Percentiles rank a stretch among this genome's conserved stretches.
phyloP scores from a whole-genome alignment of 2,797 vertebrate species.

The Pelodytes ibericus region DNA sequence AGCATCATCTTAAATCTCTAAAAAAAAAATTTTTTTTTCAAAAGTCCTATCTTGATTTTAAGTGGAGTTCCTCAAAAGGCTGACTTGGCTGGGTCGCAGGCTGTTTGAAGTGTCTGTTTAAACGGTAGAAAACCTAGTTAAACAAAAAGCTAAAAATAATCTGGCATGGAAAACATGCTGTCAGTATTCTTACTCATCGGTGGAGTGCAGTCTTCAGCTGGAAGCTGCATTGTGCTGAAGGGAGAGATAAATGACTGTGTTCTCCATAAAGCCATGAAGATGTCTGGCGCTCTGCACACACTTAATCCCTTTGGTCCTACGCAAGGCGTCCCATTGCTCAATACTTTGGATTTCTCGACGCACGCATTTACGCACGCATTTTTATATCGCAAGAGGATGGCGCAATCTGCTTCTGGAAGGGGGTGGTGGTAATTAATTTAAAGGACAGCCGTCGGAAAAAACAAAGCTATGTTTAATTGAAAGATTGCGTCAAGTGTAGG shows the following conservation, averaged over 20 bases:
- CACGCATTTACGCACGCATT: neutral
- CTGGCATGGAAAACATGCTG: slow-evolving; percentile 32
- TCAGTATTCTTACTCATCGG: slow-evolving; percentile 27
- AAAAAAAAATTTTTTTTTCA: slow-evolving; percentile 16
- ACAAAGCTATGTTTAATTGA: too few relatives aligned
- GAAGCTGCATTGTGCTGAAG: slow-evolving; percentile 4
- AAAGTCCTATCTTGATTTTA: slow-evolving; percentile 23
- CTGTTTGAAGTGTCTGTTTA: slow-evolving; percentile 45
- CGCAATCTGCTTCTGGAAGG: too few relatives aligned
- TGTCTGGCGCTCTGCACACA: slow-evolving; percentile 7
- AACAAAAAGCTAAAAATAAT: slow-evolving; percentile 54
- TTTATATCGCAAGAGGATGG: too few relatives aligned
- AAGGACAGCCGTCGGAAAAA: too few relatives aligned
- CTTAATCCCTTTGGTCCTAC: neutral
- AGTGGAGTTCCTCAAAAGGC: slow-evolving; percentile 20
- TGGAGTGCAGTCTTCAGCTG: slow-evolving; percentile 9
- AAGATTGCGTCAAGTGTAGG: too few relatives aligned
- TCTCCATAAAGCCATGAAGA: neutral
- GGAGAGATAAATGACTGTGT: neutral
- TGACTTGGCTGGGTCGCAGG: slow-evolving; percentile 10
- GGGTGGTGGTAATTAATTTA: too few relatives aligned
- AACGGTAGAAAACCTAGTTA: slow-evolving; percentile 36
- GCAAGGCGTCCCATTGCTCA: neutral
- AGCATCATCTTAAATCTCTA: slow-evolving; percentile 10
- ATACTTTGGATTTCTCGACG: neutral